These are phyloP conservation scores for Cryptocephalus moraei DNA, from an alignment of 2,888 invertebrate genomes.

Conservation along the genomic window DNA sequence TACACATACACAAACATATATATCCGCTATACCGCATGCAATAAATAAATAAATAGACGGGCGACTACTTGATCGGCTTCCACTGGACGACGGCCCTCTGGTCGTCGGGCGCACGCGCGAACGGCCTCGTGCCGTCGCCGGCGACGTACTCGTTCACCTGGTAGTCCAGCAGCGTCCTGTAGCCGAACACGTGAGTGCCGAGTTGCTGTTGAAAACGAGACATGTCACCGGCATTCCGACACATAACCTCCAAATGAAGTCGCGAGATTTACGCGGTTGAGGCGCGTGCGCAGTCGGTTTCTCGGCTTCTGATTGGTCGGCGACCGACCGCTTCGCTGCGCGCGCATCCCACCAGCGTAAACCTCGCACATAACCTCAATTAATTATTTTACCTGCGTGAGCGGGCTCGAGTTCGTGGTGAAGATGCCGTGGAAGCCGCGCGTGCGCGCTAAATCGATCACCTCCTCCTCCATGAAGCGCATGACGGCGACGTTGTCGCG, in stretches of 20 bases:
- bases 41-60: too few relatives aligned
- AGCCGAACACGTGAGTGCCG: conserved; percentile 66
- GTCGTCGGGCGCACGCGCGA: conserved; percentile 63
- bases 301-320: too few relatives aligned
- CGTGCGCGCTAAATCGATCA: conserved; percentile 53
- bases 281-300: too few relatives aligned
- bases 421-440: conserved; percentile 62
- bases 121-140: conserved; percentile 61
- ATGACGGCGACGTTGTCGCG: conserved; percentile 73
- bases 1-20: too few relatives aligned
- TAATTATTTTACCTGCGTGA: conserved; percentile 62
- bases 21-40: too few relatives aligned
- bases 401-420: conserved; percentile 78
- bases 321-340: too few relatives aligned
- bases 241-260: too few relatives aligned
- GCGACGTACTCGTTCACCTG: conserved; percentile 73
- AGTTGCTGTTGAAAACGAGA: conserved; percentile 65
- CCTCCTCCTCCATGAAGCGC: conserved; percentile 67
- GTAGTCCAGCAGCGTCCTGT: conserved; percentile 64
- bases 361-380: not conserved
- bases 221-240: too few relatives aligned
- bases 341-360: too few relatives aligned
- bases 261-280: too few relatives aligned
- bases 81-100: conserved; percentile 72
- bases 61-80: conserved; percentile 43